Base-by-base conservation (phyloP, 2,113 vertebrate species). In the Solenodon paradoxus region DNA sequence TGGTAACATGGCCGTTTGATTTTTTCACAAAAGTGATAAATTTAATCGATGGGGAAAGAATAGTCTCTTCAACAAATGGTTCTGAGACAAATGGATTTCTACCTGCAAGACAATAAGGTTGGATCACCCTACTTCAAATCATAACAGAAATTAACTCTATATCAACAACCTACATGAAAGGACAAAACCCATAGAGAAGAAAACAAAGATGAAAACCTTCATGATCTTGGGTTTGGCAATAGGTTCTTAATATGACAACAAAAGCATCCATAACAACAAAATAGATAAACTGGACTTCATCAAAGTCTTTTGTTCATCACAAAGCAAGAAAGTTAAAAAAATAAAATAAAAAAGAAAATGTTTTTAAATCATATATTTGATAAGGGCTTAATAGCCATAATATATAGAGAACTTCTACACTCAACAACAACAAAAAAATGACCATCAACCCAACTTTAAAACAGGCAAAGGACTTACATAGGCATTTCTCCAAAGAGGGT, bases 261-360 rank as follows among this genome's bases (percentile, higher is more conserved):
- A 81, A 92, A 86, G 42, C 13, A 77, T 7, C n/a, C n/a, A n/a
- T n/a, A n/a, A 93, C 57, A 55, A 51, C 59, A 51, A 85, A 66
- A n/a, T 85, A 90, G 20, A 32, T 91, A 80, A 85, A 55, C n/a
- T 28, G 35, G 32, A 87, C 5, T 17, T 87, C 30, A 86, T 86
- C 9, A 72, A 94, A 84, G 80, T 35, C 68, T 26, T 57, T 72
- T 84, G 57, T 64, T 13, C n/a, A 80, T 86, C 51, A 63, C 13
- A 80, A 74, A 30, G n/a, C 51, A 89, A 95, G 57, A 94, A 47
- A 83, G 53, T 80, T 10, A n/a, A 92, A 63, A 88, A 88, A 53
- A 69, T 30, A 83, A 75, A 10, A 7, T 96, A 69, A 2, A 64
- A 57, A 72, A 74, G 69, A 83, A 86, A 77, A 69, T 82, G 78